Conservation (phyloP, 2,797 vertebrate genomes). For the Ptychadena robeensis region DNA sequence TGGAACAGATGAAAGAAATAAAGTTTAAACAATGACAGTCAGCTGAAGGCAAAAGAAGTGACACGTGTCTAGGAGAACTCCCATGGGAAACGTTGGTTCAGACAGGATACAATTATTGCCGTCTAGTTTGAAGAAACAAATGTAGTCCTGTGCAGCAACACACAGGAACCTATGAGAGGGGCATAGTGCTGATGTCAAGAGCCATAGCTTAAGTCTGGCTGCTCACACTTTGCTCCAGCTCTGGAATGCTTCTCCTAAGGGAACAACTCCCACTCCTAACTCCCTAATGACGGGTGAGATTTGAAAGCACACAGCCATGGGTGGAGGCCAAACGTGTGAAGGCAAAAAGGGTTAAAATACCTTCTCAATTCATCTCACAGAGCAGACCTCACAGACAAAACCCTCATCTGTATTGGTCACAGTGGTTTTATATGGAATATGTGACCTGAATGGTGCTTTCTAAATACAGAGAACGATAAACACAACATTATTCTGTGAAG, state of each 20-base stretch:
- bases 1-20: no score
- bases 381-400: no score
- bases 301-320: not conserved
- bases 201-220: not conserved
- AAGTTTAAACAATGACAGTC: no score
- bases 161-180: not conserved
- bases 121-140: slow-evolving; percentile 14
- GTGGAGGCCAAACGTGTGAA: not conserved
- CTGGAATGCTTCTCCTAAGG: slow-evolving; percentile 2
- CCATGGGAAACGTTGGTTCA: not conserved
- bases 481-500: not conserved
- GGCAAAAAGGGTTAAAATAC: not conserved
- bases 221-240: slow-evolving; percentile 4
- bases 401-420: not conserved
- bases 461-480: not conserved
- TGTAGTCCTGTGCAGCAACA: slow-evolving; percentile 2
- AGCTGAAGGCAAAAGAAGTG: not conserved
- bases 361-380: not conserved
- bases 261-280: slow-evolving; percentile 25
- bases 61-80: not conserved
- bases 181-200: not conserved
- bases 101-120: slow-evolving; percentile 19
- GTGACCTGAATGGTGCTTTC: not conserved
- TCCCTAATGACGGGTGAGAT: not conserved
- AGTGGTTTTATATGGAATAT: not conserved